Conservation (phyloP, 2,113 vertebrate genomes). For the Seriola aureovittata region DNA sequence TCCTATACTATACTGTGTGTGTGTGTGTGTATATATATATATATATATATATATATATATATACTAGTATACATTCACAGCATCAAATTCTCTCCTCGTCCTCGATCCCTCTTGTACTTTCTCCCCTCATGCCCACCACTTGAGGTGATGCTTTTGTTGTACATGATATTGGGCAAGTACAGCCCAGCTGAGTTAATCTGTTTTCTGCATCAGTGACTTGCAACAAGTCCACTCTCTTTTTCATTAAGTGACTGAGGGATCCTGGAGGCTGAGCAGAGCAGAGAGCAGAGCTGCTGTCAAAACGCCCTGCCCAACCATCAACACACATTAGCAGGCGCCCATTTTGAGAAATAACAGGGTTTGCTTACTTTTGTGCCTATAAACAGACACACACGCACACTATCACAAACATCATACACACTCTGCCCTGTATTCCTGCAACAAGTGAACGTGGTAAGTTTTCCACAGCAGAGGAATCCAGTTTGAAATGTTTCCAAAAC, state of each 20-base stretch:
- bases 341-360: constrained; percentile 51
- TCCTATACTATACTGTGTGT: too few species aligned
- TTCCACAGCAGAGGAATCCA: constrained; percentile 16
- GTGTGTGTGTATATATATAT: background rate
- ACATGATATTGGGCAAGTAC: constrained; percentile 68
- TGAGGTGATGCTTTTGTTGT: constrained; percentile 67
- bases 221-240: constrained; percentile 85
- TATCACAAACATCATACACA: background rate
- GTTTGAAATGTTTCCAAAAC: constrained; percentile 47
- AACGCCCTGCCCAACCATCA: constrained; percentile 54
- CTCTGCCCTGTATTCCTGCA: constrained; percentile 11
- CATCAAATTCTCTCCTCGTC: background rate
- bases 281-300: constrained; percentile 71
- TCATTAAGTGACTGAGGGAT: constrained; percentile 81
- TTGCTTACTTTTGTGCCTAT: constrained; percentile 45
- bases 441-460: constrained; percentile 17
- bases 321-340: constrained; percentile 46
- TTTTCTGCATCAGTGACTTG: constrained; percentile 84
- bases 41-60: too few species aligned
- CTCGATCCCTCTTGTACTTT: constrained; percentile 23
- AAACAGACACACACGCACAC: constrained; percentile 15
- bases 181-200: constrained; percentile 82
- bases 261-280: constrained; percentile 69
- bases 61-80: background rate
- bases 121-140: constrained; percentile 42